Evolutionary conservation across 2,888 invertebrate species (phyloP), one percentile per base, ranked within the genome.

Genomic region (Lasioglossum pauxillum): DNA sequence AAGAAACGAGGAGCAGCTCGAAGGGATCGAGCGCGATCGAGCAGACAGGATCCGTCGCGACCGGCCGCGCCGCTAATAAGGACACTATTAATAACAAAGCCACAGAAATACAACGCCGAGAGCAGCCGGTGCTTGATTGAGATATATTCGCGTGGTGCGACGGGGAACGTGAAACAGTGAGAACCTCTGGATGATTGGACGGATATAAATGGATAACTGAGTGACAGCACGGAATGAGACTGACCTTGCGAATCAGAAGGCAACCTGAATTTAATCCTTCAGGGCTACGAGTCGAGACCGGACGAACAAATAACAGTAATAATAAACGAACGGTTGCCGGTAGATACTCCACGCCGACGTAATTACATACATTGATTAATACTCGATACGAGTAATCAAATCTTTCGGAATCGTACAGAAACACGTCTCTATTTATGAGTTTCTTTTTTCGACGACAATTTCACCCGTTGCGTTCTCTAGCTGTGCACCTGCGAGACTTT

Each of bases 211-310:
- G 91, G 86, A 88, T 86, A 84, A 83, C 87, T 87, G 89, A 89
- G 87, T 87, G 90, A 90, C 88, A 90, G 90, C 82, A 87, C 83
- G 85, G 90, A 90, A 90, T 84, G 91, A 84, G 90, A 88, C 91
- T 90, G 90, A 91, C 91, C 92, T 91, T 92, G 91, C 86, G 91
- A 92, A 91, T 92, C 92, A 93, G 91, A 92, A 93, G 93, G 90
- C 92, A 92, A 93, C 92, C 92, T 93, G 92, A 93, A 93, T 93
- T 93, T 93, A 93, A 93, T 93, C 92, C 92, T 89, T 88, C 88
- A 88, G 87, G 86, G 91, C 90, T 90, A 89, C 89, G 90, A 88
- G 92, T 92, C 92, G 91, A 92, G 90, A 87, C 92, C 88, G 90
- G 90, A 90, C 91, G 91, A 92, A 92, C 93, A 93, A 93, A 93